Conservation (phyloP, 2,888 invertebrate genomes). For the Stomorhina lunata region DNA sequence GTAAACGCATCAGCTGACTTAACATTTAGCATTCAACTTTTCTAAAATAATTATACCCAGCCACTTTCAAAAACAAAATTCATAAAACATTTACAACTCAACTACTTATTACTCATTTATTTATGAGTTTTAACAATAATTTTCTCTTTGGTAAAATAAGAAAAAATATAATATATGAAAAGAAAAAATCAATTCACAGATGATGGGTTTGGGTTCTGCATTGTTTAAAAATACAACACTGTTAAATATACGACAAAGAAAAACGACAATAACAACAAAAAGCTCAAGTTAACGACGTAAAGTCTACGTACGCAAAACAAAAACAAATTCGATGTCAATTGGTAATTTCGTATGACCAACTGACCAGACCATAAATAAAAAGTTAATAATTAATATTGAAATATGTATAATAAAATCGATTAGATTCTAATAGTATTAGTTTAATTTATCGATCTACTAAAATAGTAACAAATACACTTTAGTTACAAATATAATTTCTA, state of each 20-base stretch:
- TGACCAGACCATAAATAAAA: background rate
- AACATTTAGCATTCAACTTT: no score
- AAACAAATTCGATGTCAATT: conserved; percentile 1
- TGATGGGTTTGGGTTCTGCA: conserved; percentile 6
- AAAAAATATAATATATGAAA: background rate
- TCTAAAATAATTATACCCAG: background rate
- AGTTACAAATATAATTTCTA: no score
- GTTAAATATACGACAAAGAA: background rate
- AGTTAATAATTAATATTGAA: background rate
- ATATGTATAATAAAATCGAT: background rate
- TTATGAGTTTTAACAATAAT: background rate
- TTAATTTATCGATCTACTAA: background rate
- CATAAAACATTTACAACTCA: background rate
- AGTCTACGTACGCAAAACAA: conserved; percentile 17
- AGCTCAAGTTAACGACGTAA: no score
- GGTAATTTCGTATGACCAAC: conserved; percentile 9
- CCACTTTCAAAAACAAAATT: background rate
- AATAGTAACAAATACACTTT: background rate
- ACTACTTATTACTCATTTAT: background rate
- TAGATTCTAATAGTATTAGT: background rate
- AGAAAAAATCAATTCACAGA: conserved; percentile 2
- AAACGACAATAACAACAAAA: background rate
- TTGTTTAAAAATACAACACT: conserved; percentile 30
- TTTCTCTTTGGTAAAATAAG: background rate
- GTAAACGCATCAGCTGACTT: no score